These are phyloP conservation scores for Drosophila equinoxialis DNA, from an alignment of 1,140 invertebrate genomes.

Conservation along the genomic window DNA sequence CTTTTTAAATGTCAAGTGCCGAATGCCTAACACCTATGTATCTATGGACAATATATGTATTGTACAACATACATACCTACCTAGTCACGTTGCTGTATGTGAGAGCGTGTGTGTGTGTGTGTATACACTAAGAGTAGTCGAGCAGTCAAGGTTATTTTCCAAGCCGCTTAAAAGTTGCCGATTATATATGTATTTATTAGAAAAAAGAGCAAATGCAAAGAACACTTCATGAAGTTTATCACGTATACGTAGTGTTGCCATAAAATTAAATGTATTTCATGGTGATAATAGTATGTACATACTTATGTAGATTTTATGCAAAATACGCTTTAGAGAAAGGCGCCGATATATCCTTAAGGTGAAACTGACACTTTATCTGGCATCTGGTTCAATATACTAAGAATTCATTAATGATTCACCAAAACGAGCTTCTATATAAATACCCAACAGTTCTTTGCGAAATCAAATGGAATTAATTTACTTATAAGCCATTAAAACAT, in stretches of 20 bases:
- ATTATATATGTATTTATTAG: constrained; percentile 2
- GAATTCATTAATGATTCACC: too few relatives aligned
- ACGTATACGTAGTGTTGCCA: constrained; percentile 11
- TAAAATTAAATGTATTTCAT: constrained; percentile 6
- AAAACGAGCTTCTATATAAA: too few relatives aligned
- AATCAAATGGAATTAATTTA: too few relatives aligned
- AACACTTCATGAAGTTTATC: constrained; percentile 11
- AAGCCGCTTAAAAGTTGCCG: constrained; percentile 7
- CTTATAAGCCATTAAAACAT: too few relatives aligned
- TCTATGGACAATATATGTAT: neutral
- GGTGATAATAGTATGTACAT: constrained; percentile 15
- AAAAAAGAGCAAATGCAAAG: constrained; percentile 11
- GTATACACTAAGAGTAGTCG: neutral
- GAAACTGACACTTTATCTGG: neutral
- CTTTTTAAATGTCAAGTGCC: constrained; percentile 49
- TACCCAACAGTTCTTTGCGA: too few relatives aligned
- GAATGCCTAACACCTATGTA: constrained; percentile 24
- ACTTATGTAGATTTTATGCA: neutral
- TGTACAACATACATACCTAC: neutral
- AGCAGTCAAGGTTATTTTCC: neutral
- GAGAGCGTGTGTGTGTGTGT: neutral
- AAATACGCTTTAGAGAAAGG: neutral
- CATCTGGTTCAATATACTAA: neutral
- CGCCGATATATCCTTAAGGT: neutral
- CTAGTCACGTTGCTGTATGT: neutral